Evolutionary conservation across 2,113 vertebrate species (phyloP).

Genomic region (Todiramphus chloris): DNA sequence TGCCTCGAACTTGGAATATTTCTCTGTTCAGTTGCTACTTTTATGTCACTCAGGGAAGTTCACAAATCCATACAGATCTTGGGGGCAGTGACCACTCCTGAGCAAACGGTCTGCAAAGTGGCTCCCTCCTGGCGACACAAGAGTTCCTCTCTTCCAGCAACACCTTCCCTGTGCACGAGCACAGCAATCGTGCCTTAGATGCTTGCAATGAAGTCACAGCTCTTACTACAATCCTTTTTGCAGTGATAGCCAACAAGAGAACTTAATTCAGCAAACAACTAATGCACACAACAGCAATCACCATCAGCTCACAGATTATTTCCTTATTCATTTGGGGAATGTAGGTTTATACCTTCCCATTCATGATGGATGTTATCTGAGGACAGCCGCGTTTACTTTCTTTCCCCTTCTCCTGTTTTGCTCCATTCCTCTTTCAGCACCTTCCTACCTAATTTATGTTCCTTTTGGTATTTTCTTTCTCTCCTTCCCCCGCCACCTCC

Average conservation of each 20-base stretch:
- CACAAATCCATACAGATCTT: neutral
- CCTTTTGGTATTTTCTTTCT: neutral
- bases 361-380: rapidly evolving
- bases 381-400: neutral
- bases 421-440: neutral
- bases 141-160: neutral
- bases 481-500: neutral
- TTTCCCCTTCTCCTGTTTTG: neutral
- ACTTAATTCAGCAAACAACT: neutral
- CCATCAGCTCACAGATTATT: neutral
- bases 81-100: neutral
- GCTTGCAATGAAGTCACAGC: neutral
- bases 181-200: neutral
- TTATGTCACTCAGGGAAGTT: neutral
- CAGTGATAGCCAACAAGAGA: neutral
- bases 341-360: rapidly evolving
- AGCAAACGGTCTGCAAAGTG: rapidly evolving
- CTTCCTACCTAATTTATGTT: neutral
- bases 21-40: neutral
- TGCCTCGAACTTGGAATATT: neutral
- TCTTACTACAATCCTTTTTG: neutral
- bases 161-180: rapidly evolving
- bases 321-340: neutral
- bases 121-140: rapidly evolving
- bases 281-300: neutral